Conservation (phyloP, 2,113 vertebrate species). For the Nesospiza acunhae region DNA sequence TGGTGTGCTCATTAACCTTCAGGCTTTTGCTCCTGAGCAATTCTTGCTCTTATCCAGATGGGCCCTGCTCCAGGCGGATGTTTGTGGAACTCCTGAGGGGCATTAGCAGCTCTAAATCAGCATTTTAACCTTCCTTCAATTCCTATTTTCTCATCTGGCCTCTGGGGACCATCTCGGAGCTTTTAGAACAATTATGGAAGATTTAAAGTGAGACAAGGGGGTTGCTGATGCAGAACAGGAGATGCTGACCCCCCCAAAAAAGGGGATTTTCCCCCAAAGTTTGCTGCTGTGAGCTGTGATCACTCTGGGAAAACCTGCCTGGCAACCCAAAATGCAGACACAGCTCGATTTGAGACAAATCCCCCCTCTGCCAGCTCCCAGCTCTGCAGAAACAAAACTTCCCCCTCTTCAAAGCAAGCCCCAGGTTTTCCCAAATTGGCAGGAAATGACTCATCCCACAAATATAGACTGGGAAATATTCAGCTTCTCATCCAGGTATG, state of each 20-base stretch:
- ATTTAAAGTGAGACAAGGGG: neutral
- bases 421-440: neutral
- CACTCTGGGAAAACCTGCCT: neutral
- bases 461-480: neutral
- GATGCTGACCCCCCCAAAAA: neutral
- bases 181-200: neutral
- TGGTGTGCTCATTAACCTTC: neutral
- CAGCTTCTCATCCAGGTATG: neutral
- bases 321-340: neutral
- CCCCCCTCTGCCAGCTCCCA: neutral
- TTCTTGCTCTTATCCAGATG: constrained; percentile 34
- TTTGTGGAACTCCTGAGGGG: constrained; percentile 29
- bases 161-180: neutral
- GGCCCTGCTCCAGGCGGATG: constrained; percentile 25
- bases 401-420: neutral
- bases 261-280: neutral
- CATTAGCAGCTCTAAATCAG: constrained; percentile 34
- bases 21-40: neutral
- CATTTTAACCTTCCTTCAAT: constrained; percentile 49
- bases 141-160: neutral
- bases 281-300: neutral
- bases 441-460: constrained; percentile 5
- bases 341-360: neutral
- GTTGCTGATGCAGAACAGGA: neutral
- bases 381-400: neutral